Evolutionary conservation across 2,113 vertebrate genomes (phyloP).

Genomic region (Microcebus tavaratra): DNA sequence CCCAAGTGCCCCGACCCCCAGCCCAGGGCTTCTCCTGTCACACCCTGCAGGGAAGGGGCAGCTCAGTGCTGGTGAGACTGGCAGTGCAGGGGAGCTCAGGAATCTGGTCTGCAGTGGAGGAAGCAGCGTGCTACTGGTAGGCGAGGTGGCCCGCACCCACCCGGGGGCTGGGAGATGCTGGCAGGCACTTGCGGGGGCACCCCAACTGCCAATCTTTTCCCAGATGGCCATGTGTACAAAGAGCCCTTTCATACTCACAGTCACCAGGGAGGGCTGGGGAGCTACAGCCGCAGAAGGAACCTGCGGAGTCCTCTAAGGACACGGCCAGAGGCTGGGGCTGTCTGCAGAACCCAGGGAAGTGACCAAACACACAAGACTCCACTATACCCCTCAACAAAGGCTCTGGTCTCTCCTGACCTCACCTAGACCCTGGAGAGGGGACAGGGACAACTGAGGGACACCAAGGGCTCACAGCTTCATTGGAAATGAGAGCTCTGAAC

Average conservation of each 20-base stretch:
- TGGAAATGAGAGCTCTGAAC: not conserved
- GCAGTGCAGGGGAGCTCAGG: not conserved
- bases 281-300: not conserved
- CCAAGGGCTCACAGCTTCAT: not conserved
- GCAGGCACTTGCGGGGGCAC: not conserved
- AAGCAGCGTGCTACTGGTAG: not conserved
- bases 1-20: not conserved
- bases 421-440: not conserved
- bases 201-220: conserved; percentile 22
- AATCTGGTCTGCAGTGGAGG: not conserved
- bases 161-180: not conserved
- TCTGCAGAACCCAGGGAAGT: not conserved
- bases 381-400: not conserved
- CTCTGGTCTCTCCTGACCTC: not conserved
- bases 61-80: not conserved
- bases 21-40: not conserved
- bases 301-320: not conserved
- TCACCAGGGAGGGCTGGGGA: not conserved
- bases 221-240: conserved; percentile 32
- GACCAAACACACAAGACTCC: not conserved
- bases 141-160: not conserved
- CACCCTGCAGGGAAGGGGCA: not conserved
- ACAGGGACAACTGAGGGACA: not conserved
- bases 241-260: not conserved
- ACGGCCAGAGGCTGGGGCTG: not conserved